phyloP scores from a whole-genome alignment of 1,140 invertebrate species.

The Zophobas atratus region DNA sequence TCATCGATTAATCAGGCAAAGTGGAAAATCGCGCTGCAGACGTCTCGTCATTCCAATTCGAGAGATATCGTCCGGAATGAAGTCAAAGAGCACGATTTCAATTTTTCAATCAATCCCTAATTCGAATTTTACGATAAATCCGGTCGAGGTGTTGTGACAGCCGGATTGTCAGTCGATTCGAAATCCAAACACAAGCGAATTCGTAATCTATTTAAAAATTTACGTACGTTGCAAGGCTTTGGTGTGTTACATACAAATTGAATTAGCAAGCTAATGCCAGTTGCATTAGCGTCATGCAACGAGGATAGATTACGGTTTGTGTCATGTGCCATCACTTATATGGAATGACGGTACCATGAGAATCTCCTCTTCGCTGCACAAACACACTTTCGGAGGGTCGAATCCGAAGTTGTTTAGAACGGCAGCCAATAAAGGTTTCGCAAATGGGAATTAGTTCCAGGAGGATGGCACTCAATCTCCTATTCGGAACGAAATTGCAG shows the following conservation, averaged over 20 bases:
- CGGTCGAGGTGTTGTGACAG: not conserved
- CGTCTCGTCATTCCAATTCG: not conserved
- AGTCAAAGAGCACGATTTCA: not conserved
- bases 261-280: not conserved
- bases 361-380: too few species aligned
- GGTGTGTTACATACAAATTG: conserved; percentile 1
- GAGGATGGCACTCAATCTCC: not conserved
- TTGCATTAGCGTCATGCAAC: not conserved
- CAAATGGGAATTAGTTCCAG: not conserved
- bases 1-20: not conserved
- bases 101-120: not conserved
- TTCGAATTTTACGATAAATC: not conserved
- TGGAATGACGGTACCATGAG: too few species aligned
- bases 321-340: too few species aligned
- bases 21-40: not conserved
- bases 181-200: not conserved
- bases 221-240: not conserved
- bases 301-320: too few species aligned
- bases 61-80: not conserved
- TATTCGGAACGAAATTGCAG: not conserved
- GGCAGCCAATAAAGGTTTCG: not conserved
- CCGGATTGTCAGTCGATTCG: not conserved
- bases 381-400: too few species aligned
- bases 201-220: not conserved
- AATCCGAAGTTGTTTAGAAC: not conserved